A percentile compares a stretch with the other conserved stretches of the same genome.
These are phyloP conservation scores for Triplophysa dalaica DNA, from an alignment of 2,113 vertebrate genomes.

Conservation along the genomic window DNA sequence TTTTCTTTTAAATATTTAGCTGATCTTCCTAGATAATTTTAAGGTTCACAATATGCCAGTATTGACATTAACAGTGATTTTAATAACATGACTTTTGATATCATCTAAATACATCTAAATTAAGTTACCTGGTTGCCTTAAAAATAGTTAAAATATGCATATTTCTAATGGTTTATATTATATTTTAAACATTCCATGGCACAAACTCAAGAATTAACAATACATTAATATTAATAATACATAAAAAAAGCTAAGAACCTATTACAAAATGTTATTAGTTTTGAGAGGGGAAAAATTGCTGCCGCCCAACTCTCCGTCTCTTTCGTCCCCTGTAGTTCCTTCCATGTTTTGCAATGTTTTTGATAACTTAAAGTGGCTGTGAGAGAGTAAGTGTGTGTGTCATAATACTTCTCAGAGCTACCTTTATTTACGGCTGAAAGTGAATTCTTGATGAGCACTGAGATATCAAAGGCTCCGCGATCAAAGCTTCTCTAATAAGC, in stretches of 20 bases:
- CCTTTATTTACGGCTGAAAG: slow-evolving; percentile 99
- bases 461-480: slow-evolving; percentile 97
- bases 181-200: not conserved
- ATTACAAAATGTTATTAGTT: not conserved
- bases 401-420: slow-evolving; percentile 98
- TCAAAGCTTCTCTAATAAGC: slow-evolving; percentile 99
- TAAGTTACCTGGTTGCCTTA: no score
- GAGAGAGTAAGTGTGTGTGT: slow-evolving; percentile 81
- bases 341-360: slow-evolving; percentile 75
- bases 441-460: slow-evolving; percentile 99
- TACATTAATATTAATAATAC: no score
- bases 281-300: slow-evolving; percentile 37
- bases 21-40: no score
- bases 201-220: not conserved
- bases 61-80: no score
- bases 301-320: slow-evolving; percentile 33
- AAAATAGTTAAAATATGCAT: no score
- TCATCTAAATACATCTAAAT: no score
- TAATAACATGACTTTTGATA: no score
- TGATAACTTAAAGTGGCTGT: slow-evolving; percentile 95
- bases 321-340: slow-evolving; percentile 14
- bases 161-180: no score
- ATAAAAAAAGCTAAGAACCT: not conserved
- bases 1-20: no score
- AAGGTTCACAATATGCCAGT: no score